Evolutionary conservation across 2,888 invertebrate species (phyloP), one percentile per base, ranked within the genome.

Genomic region (Tenthredo notha): DNA sequence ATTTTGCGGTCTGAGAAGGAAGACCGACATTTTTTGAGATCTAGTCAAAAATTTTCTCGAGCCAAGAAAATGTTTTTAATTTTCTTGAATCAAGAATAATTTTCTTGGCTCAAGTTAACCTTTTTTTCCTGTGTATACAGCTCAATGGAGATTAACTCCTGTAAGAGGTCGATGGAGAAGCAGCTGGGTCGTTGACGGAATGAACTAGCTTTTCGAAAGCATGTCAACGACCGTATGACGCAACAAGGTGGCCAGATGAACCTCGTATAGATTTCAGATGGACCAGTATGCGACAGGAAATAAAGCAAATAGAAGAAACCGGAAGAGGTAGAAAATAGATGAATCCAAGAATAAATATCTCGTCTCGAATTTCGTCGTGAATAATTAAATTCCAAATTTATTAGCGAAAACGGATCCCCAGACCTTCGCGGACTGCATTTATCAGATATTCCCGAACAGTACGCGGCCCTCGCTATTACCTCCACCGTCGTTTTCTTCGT

Each of bases 301-400:
- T 15, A 4, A 50, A 33, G 33, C 47, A 50, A 50, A 77, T 40
- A 54, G n/a, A 54, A 77, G 18, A 29, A 29, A 25, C 77, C 54
- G 54, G 77, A 77, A 77, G 77, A 54, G 54, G n/a, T 18, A 50
- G 47, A 77, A 29, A 50, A 29, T 43, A 29, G 74, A 74, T 15
- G 50, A 33, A 54, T 50, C 77, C 33, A 29, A 77, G 29, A 77
- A 77, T 54, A 77, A 50, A 33, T 54, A 29, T 33, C 6, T 18
- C 25, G 67, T 33, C 29, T 33, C 15, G 7, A 1, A 67, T 72
- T 33, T n/a, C 70, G 9, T 33, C 7, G 70, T n/a, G 25, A 61
- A 61, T 0, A 61, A 25, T 1, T 4, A 2, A 21, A 25, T 21
- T n/a, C 7, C 21, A 25, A 58, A 58, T 58, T n/a, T 10, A 21